Evolutionary conservation across 2,888 invertebrate species (phyloP), one percentile per base, ranked within the genome.

Genomic region (Macrosiphum euphorbiae): DNA sequence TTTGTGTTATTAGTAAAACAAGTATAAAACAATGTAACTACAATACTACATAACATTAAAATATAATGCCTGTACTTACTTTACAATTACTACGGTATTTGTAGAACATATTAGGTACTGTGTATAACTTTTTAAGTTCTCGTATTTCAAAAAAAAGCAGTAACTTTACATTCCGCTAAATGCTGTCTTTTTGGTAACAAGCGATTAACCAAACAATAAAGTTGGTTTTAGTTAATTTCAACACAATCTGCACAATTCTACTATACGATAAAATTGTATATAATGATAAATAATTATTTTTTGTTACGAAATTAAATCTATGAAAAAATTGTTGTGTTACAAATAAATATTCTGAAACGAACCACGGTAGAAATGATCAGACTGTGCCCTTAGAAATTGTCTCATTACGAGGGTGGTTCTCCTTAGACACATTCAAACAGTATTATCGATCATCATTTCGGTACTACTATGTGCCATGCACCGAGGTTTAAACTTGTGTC

Each of bases 391-490:
- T 91, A 28, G 52, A 84, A 61, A 16, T 92, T 35, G 28, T 86
- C 24, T 47, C 26, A 61, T 87, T 50, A 50, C 50, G 28, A 50
- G 35, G 92, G 92, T 88, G 26, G 87, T 87, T 92, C 47, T 92
- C 61, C 26, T 52, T 55, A 55, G 20, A 52, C n/a, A 0, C 47
- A 47, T 85, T 86, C 35, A 47, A 92, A 92, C 84, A 92, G 61
- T 86, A 47, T 92, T 92, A 92, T 93, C 58, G 89, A 90, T 90
- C 89, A 93, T 85, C 28, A 26, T 93, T 85, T 58, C 93, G 13
- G 93, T 93, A 28, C 93, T 93, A 93, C 89, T 50, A 85, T 58
- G 93, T 93, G 41, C 93, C 93, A 90, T 89, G 93, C 41, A 93
- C 92, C 58, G 35, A 50, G 78, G 35, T 50, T 35, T 58, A 91